Percentiles rank a stretch among this genome's conserved stretches.
Evolutionary conservation across 2,797 vertebrate species (phyloP).

Genomic region (Cheirogaleus major): DNA sequence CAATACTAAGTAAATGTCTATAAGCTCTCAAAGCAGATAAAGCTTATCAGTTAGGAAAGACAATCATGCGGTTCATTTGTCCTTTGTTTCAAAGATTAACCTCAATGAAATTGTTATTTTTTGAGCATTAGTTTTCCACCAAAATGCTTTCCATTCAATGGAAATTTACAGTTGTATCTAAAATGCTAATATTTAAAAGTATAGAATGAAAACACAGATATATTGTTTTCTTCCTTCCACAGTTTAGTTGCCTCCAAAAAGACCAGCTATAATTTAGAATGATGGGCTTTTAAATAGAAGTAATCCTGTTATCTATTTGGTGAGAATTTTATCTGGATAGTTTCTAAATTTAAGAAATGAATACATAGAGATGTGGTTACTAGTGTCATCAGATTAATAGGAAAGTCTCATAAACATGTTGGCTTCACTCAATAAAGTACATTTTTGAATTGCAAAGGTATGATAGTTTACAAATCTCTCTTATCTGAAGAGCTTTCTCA

Average conservation of each 20-base stretch:
- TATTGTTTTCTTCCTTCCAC: neutral
- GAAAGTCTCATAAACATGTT: neutral
- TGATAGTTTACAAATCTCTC: neutral
- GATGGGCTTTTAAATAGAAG: neutral
- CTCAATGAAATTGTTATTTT: neutral
- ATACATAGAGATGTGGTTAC: neutral
- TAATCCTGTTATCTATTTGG: neutral
- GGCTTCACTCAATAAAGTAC: neutral
- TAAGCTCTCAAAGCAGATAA: conserved; percentile 25
- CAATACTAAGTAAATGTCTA: neutral
- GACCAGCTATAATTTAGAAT: neutral
- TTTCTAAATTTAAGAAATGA: neutral
- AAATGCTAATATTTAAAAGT: neutral
- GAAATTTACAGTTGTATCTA: neutral
- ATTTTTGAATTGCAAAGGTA: neutral
- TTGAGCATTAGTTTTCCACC: neutral
- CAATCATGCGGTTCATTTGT: neutral
- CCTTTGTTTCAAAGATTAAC: neutral
- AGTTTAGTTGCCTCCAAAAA: neutral
- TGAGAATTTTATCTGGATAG: neutral
- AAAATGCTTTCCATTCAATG: neutral
- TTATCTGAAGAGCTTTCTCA: neutral
- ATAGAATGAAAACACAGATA: neutral
- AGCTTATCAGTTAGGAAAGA: neutral
- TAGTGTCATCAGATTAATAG: neutral